Percentiles rank a stretch among this genome's conserved stretches.
These are phyloP conservation scores for Cataglyphis livida DNA, from an alignment of 2,888 invertebrate species.

Conservation along the genomic window DNA sequence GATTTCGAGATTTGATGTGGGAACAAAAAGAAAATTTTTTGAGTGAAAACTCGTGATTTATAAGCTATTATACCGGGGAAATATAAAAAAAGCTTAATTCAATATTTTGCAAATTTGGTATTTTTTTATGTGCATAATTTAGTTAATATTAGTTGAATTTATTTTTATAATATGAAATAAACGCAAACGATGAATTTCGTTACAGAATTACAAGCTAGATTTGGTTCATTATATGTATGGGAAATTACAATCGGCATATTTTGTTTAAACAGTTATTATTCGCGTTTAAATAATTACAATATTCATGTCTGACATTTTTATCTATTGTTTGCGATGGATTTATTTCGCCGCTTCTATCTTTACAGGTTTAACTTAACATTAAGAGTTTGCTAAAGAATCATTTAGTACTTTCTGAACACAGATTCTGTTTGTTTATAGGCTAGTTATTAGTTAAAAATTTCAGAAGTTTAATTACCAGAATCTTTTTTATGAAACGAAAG, in stretches of 20 bases:
- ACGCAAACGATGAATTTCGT: background rate
- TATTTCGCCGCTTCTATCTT: constrained; percentile 11
- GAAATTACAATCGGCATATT: background rate
- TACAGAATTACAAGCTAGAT: background rate
- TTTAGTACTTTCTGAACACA: constrained; percentile 7
- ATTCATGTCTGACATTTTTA: background rate
- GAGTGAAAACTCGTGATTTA: background rate
- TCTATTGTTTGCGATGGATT: constrained; percentile 3
- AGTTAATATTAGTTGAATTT: background rate
- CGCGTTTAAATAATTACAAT: constrained; percentile 14
- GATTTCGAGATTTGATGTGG: background rate
- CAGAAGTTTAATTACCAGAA: background rate
- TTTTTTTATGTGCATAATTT: background rate
- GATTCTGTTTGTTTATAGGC: background rate
- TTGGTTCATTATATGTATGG: background rate
- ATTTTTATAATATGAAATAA: background rate
- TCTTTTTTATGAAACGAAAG: background rate
- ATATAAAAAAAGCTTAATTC: background rate
- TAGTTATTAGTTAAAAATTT: constrained; percentile 9
- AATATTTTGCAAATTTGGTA: background rate
- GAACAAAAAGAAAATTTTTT: background rate
- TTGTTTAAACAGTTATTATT: background rate
- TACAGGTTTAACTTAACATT: background rate
- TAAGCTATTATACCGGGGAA: background rate
- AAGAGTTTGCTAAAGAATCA: background rate